Evolutionary conservation across 2,797 vertebrate genomes (phyloP).

Genomic region (Spatula clypeata): DNA sequence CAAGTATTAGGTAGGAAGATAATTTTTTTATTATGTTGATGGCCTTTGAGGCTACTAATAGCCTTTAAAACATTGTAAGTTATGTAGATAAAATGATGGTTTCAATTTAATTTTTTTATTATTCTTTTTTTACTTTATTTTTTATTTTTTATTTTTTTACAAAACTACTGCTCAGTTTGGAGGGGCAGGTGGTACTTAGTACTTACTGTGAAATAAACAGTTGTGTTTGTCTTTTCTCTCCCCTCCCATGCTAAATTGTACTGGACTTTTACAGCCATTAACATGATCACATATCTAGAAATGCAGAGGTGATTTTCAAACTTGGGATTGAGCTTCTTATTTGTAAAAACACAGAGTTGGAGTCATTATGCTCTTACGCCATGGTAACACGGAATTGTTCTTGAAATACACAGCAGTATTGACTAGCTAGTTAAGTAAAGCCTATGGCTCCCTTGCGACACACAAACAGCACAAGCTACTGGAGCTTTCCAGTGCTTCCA

Average conservation of each 20-base stretch:
- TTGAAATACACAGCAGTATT: background rate
- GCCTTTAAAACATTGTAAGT: background rate
- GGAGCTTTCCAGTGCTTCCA: background rate
- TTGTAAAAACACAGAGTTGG: background rate
- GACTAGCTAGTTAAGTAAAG: background rate
- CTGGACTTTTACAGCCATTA: background rate
- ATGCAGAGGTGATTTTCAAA: background rate
- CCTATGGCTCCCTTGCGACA: background rate
- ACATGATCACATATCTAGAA: background rate
- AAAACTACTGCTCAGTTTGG: background rate
- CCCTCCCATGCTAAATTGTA: background rate
- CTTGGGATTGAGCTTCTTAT: background rate
- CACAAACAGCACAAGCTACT: background rate
- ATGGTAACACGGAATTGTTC: background rate
- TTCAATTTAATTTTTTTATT: background rate
- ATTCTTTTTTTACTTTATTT: too few relatives aligned
- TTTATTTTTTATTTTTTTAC: background rate
- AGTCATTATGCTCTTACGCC: background rate
- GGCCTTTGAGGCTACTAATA: background rate
- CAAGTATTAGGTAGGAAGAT: background rate
- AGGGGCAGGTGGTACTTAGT: background rate
- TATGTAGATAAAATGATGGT: background rate
- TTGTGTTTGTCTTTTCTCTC: too few relatives aligned
- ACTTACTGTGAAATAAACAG: background rate
- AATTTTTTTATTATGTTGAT: background rate